These are phyloP conservation scores for Thyatira batis DNA, from an alignment of 2,888 invertebrate species.

Conservation along the genomic window DNA sequence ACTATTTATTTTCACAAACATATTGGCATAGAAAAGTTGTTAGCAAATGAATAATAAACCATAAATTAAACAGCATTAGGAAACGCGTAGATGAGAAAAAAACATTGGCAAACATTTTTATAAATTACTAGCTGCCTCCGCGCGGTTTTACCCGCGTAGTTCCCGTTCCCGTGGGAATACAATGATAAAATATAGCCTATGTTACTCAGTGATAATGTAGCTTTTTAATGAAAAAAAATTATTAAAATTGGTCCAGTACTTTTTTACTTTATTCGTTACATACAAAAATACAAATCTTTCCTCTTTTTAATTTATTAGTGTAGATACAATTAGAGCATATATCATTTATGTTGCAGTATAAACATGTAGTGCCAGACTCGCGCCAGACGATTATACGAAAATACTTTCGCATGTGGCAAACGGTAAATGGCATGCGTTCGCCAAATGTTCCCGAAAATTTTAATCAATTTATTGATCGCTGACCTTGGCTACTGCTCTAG, in stretches of 20 bases:
- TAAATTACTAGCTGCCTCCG: background rate
- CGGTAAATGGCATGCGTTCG: conserved; percentile 26
- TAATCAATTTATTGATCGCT: background rate
- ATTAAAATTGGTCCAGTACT: no score
- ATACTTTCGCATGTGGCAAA: conserved; percentile 29
- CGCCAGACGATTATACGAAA: conserved; percentile 55
- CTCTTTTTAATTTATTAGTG: no score
- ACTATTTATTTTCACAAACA: background rate
- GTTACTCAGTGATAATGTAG: no score
- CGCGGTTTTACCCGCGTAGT: no score
- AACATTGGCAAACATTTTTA: background rate
- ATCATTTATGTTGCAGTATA: background rate
- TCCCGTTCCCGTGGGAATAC: no score
- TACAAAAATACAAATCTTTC: no score
- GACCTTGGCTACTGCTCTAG: background rate
- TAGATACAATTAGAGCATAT: background rate
- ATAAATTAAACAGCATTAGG: background rate
- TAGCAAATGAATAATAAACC: background rate
- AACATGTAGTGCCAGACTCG: conserved; percentile 44
- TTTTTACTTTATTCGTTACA: no score
- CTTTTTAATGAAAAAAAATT: no score
- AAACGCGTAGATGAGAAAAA: background rate
- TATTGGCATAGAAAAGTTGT: background rate
- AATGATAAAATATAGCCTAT: no score
- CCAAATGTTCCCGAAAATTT: conserved; percentile 18